Evolutionary conservation across 2,113 vertebrate species (phyloP).

Genomic region (Propithecus coquereli): DNA sequence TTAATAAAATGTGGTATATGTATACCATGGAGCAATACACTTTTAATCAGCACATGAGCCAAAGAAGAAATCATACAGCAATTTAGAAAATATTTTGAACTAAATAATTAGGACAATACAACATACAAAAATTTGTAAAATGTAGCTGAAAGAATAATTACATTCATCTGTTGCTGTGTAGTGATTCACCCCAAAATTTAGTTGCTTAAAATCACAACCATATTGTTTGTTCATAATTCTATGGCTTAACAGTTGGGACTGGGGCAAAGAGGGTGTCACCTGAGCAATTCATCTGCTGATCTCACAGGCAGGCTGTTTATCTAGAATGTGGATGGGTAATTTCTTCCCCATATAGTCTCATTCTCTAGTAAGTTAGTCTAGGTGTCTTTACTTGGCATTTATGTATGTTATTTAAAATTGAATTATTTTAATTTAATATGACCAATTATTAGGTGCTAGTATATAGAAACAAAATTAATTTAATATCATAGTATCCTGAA

Average conservation of each 20-base stretch:
- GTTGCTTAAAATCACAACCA: neutral
- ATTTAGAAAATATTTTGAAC: neutral
- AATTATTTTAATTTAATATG: neutral
- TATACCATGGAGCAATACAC: neutral
- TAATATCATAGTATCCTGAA: neutral
- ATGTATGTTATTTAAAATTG: neutral
- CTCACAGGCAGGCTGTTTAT: neutral
- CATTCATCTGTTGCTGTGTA: neutral
- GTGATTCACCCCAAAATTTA: neutral
- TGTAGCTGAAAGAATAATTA: neutral
- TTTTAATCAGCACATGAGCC: neutral
- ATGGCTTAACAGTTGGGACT: neutral
- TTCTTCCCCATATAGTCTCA: neutral
- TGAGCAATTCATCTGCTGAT: neutral
- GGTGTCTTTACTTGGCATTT: neutral
- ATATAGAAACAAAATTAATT: neutral
- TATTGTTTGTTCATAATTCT: neutral
- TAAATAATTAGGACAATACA: neutral
- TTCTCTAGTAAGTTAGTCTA: neutral
- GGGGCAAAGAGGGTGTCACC: no score
- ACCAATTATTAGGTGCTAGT: neutral
- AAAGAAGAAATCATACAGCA: neutral
- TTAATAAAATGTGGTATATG: no score
- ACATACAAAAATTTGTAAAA: neutral
- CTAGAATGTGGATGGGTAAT: neutral